Evolutionary conservation across 1,140 invertebrate species (phyloP).

Genomic region (Euschistus heros): DNA sequence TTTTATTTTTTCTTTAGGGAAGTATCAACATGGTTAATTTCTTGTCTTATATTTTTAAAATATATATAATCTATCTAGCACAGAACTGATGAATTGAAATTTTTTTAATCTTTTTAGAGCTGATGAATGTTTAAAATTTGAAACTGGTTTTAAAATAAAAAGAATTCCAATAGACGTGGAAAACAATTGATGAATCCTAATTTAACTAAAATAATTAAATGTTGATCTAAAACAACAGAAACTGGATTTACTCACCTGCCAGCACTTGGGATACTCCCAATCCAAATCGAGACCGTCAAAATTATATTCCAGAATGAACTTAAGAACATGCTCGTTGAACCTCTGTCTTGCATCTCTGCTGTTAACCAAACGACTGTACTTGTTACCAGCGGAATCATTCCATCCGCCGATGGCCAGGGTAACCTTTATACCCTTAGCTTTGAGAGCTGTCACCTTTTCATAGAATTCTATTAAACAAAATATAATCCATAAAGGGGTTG

Average conservation of each 20-base stretch:
- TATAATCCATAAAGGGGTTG: neutral
- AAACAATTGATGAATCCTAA: too few species aligned
- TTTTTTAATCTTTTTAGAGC: neutral
- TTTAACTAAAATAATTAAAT: too few species aligned
- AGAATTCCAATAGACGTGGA: too few species aligned
- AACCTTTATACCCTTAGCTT: constrained; percentile 45
- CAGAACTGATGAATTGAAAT: too few species aligned
- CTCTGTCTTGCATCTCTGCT: constrained; percentile 37
- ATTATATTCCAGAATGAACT: constrained; percentile 45
- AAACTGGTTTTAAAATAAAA: too few species aligned
- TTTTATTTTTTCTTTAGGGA: too few species aligned
- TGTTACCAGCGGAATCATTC: constrained; percentile 51
- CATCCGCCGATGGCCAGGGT: constrained; percentile 51
- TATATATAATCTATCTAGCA: too few species aligned
- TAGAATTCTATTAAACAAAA: constrained; percentile 42
- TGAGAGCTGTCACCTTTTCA: constrained; percentile 43
- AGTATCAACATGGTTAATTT: too few species aligned
- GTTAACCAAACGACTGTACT: constrained; percentile 48
- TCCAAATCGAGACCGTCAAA: constrained; percentile 53
- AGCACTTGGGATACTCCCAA: constrained; percentile 61
- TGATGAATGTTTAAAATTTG: too few species aligned
- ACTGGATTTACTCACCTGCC: constrained; percentile 42
- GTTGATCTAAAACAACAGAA: neutral
- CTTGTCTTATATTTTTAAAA: too few species aligned
- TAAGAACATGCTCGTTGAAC: constrained; percentile 43